Evolutionary conservation across 2,888 invertebrate genomes (phyloP).

Genomic region (Mycalesis mineus): DNA sequence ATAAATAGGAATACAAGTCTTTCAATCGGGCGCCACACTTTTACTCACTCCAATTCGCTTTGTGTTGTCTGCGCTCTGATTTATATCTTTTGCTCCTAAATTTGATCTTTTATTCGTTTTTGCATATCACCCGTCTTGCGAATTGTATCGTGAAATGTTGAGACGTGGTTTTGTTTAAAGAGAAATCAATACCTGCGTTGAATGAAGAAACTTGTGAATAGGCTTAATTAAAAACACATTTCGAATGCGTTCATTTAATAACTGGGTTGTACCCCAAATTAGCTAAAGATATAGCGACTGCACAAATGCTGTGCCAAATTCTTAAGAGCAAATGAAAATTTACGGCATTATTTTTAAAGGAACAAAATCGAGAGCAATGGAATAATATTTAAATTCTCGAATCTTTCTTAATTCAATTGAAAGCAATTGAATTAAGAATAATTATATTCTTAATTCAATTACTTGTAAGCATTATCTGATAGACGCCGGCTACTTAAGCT

Average conservation of each 20-base stretch:
- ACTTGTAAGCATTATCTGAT: neutral
- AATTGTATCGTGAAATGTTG: constrained; percentile 3
- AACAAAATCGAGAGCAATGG: no score
- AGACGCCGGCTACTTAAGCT: neutral
- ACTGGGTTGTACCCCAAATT: constrained; percentile 1
- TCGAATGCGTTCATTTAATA: neutral
- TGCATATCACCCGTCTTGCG: constrained; percentile 33
- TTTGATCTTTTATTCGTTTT: constrained; percentile 41
- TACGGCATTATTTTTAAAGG: neutral
- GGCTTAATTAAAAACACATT: neutral
- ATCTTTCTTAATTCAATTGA: no score
- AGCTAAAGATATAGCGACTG: neutral
- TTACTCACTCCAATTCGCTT: constrained; percentile 53
- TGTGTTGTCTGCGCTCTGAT: constrained; percentile 51
- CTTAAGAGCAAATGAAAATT: neutral
- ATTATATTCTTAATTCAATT: neutral
- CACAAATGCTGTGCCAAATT: neutral
- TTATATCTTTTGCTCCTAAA: constrained; percentile 52
- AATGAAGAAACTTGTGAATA: neutral
- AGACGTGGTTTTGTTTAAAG: constrained; percentile 2
- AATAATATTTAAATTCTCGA: no score
- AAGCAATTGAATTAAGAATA: neutral
- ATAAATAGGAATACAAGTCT: constrained; percentile 51
- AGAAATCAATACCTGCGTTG: constrained; percentile 7
- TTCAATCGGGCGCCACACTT: constrained; percentile 66